Percentiles rank a stretch among this genome's conserved stretches.
Conservation (phyloP, 92 coral and sea anemone genomes). For the Palythoa grandis region DNA sequence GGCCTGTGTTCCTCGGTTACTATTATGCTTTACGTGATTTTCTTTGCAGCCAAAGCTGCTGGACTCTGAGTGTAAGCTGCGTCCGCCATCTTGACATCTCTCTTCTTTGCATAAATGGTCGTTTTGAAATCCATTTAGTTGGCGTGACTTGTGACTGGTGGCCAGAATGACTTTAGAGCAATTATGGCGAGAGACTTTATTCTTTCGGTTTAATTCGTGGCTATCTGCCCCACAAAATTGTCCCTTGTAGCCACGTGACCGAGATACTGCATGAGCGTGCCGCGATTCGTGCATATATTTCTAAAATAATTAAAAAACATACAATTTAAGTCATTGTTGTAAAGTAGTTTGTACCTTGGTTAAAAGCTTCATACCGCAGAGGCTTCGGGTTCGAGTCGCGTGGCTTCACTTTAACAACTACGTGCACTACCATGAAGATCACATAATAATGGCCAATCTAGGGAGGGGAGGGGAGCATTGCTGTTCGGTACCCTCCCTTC, state of each 20-base stretch:
- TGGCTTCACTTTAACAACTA: no score
- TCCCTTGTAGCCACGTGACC: constrained; percentile 34
- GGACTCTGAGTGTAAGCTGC: neutral
- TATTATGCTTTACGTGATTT: neutral
- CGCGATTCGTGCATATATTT: constrained; percentile 45
- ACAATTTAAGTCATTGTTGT: neutral
- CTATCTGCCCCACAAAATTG: constrained; percentile 12
- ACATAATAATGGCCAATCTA: no score
- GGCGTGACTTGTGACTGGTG: neutral
- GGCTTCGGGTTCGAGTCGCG: no score
- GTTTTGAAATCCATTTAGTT: neutral
- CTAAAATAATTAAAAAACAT: neutral
- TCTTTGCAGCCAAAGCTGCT: neutral
- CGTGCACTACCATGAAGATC: no score
- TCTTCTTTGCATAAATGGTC: neutral
- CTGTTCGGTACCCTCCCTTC: no score
- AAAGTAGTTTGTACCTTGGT: neutral
- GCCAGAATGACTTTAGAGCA: neutral
- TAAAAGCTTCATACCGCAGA: no score
- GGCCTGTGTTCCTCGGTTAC: neutral
- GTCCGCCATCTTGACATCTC: neutral
- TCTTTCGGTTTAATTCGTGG: neutral
- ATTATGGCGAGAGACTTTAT: neutral
- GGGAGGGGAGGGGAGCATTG: no score
- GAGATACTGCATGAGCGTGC: constrained; percentile 28